These are phyloP conservation scores for Brachypterus glaber DNA, from an alignment of 2,888 invertebrate species.

Conservation along the genomic window DNA sequence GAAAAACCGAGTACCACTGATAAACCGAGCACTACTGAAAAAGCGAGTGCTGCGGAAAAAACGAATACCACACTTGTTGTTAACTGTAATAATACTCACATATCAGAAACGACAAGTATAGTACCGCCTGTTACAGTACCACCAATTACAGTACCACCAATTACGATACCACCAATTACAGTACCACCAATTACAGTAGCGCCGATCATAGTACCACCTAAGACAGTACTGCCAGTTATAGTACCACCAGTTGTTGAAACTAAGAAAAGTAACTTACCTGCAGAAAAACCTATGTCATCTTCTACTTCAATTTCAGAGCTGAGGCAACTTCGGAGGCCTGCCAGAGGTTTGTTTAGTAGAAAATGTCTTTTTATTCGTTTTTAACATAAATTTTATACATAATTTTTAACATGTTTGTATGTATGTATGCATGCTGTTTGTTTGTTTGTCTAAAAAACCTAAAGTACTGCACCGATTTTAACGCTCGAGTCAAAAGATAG, in stretches of 20 bases:
- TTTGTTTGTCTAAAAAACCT: too few species aligned
- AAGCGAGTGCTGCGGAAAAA: constrained; percentile 43
- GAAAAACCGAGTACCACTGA: constrained; percentile 46
- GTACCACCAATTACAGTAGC: constrained; percentile 7
- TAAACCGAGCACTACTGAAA: constrained; percentile 34
- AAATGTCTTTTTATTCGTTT: too few species aligned
- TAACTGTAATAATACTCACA: constrained; percentile 27
- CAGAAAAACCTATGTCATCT: too few species aligned
- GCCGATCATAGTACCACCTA: constrained; percentile 9
- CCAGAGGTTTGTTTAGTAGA: constrained; percentile 26
- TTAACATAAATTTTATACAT: too few species aligned
- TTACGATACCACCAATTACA: constrained; percentile 16
- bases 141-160: constrained; percentile 11
- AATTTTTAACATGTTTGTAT: too few species aligned
- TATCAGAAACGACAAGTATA: constrained; percentile 17
- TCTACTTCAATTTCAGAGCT: constrained; percentile 30
- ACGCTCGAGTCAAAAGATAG: too few species aligned
- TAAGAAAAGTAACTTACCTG: not conserved
- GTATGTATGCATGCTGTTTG: too few species aligned
- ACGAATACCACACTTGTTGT: constrained; percentile 12
- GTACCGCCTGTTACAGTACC: not conserved
- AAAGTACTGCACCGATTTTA: too few species aligned
- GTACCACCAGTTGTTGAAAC: constrained; percentile 3
- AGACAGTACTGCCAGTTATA: too few species aligned
- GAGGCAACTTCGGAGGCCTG: constrained; percentile 28